phyloP scores from a whole-genome alignment of 2,888 invertebrate species.

The Mesoligia furuncula region DNA sequence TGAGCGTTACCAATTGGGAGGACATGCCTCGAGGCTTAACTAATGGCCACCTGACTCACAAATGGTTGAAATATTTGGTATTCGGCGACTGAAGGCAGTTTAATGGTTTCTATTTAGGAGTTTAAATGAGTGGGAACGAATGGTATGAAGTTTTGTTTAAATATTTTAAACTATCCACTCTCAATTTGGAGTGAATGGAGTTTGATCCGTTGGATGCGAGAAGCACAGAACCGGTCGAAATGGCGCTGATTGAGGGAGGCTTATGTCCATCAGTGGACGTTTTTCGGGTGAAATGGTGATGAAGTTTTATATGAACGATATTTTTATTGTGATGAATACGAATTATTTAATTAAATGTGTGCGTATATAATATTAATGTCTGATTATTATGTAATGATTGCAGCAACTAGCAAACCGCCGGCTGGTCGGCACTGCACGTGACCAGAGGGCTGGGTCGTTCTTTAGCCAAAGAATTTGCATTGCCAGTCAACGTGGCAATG shows the following conservation, averaged over 20 bases:
- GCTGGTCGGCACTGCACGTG: too few species aligned
- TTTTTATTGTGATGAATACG: not conserved
- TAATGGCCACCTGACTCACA: slow-evolving; percentile 60
- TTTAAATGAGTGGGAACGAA: not conserved
- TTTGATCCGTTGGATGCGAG: not conserved
- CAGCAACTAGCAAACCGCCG: not conserved
- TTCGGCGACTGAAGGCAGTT: not conserved
- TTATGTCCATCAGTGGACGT: not conserved
- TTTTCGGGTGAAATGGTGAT: not conserved
- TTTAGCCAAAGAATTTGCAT: too few species aligned
- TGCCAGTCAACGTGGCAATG: too few species aligned
- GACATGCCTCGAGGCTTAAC: slow-evolving; percentile 43
- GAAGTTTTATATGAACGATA: not conserved
- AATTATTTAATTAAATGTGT: not conserved
- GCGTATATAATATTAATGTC: not conserved
- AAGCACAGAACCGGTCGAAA: not conserved
- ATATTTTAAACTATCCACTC: not conserved
- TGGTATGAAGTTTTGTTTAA: not conserved
- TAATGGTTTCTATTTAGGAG: slow-evolving; percentile 21
- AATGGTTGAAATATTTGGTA: slow-evolving; percentile 37
- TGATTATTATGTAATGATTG: not conserved
- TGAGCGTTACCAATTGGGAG: slow-evolving; percentile 67
- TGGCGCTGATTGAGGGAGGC: not conserved
- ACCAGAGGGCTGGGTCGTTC: too few species aligned
- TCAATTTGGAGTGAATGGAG: not conserved